These are phyloP conservation scores for Hippoglossus hippoglossus DNA, from an alignment of 2,797 vertebrate species.

Conservation along the genomic window DNA sequence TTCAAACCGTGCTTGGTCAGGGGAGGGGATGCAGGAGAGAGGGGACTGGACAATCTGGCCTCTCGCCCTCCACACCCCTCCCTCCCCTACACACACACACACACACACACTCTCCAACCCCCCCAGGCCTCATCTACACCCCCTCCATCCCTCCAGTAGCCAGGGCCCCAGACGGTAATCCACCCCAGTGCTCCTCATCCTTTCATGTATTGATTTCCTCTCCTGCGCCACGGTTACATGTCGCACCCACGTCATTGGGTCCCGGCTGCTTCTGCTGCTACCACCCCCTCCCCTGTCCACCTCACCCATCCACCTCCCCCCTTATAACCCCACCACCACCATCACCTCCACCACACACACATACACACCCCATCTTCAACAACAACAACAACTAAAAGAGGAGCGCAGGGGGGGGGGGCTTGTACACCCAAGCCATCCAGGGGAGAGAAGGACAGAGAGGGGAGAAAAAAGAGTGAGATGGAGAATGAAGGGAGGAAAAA, in stretches of 20 bases:
- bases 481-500: conserved; percentile 65
- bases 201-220: conserved; percentile 89
- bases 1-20: conserved; percentile 77
- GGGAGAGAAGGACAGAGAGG: conserved; percentile 45
- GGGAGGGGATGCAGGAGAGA: conserved; percentile 68
- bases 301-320: conserved; percentile 46
- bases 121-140: conserved; percentile 75
- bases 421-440: conserved; percentile 45
- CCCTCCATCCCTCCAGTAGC: conserved; percentile 78
- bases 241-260: conserved; percentile 84
- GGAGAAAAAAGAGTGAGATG: conserved; percentile 52
- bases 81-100: conserved; percentile 26
- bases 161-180: conserved; percentile 88
- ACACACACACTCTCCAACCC: conserved; percentile 42
- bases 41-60: conserved; percentile 77
- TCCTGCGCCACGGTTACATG: conserved; percentile 84
- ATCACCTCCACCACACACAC: conserved; percentile 13
- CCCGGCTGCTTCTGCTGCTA: conserved; percentile 67
- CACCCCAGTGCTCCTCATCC: conserved; percentile 89
- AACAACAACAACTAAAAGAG: conserved; percentile 70
- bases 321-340: conserved; percentile 2
- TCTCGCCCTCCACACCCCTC: conserved; percentile 51
- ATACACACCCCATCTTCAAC: conserved; percentile 54
- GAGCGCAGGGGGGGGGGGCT: background rate
- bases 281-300: conserved; percentile 41